Evolutionary conservation across 2,888 invertebrate species (phyloP).

Genomic region (Tricholauxania praeusta): DNA sequence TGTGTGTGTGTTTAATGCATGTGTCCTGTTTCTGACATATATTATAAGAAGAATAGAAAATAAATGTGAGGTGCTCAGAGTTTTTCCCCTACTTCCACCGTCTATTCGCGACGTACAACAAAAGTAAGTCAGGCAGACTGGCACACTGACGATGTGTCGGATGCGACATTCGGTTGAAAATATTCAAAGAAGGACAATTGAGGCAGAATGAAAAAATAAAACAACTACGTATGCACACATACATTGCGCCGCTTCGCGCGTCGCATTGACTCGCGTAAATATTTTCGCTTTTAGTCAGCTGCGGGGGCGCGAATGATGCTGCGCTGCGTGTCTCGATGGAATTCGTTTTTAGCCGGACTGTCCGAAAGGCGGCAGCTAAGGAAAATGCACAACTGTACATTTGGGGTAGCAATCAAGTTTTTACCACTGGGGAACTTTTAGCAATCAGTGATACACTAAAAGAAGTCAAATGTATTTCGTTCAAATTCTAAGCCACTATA

Average conservation of each 20-base stretch:
- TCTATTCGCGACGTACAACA: constrained; percentile 39
- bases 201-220: constrained; percentile 56
- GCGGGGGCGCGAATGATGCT: constrained; percentile 59
- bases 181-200: constrained; percentile 64
- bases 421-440: not conserved
- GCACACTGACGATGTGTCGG: constrained; percentile 34
- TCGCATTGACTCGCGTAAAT: constrained; percentile 55
- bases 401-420: constrained; percentile 37
- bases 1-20: constrained; percentile 49
- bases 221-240: constrained; percentile 41
- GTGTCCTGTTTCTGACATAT: constrained; percentile 64
- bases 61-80: constrained; percentile 62
- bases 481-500: too few species aligned
- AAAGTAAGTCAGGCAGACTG: not conserved
- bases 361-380: constrained; percentile 47
- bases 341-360: constrained; percentile 59
- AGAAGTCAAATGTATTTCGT: constrained; percentile 18
- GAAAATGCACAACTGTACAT: constrained; percentile 61
- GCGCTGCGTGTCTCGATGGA: constrained; percentile 51
- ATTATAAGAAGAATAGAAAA: constrained; percentile 64
- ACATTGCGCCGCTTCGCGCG: constrained; percentile 39
- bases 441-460: constrained; percentile 42
- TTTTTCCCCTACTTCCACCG: constrained; percentile 45
- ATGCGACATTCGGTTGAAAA: constrained; percentile 60
- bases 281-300: constrained; percentile 56